Conservation (phyloP, 37 sponge, comb jelly and placozoan species). For the Amphimedon queenslandica region DNA sequence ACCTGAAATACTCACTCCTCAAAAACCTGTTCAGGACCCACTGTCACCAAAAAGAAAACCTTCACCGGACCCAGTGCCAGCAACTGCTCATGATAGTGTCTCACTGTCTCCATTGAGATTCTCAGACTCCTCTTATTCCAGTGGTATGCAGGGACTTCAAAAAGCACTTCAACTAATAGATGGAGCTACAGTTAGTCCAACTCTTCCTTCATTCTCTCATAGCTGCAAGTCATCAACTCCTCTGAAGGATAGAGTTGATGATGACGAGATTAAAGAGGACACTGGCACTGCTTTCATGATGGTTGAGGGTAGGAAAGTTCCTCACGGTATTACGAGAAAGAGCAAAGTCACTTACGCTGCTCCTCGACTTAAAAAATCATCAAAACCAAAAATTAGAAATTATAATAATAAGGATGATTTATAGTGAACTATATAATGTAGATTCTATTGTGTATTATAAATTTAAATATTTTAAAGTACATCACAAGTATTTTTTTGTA, state of each 20-base stretch:
- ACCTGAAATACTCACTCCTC: no score
- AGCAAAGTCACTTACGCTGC: neutral
- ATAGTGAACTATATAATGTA: no score
- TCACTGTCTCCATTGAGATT: constrained; percentile 8
- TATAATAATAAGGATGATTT: constrained; percentile 10
- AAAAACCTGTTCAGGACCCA: no score
- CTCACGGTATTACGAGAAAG: neutral
- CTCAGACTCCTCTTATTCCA: neutral
- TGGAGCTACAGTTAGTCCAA: neutral
- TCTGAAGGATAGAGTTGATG: neutral
- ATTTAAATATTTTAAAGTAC: no score
- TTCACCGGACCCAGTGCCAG: no score
- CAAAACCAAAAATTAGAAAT: constrained; percentile 2
- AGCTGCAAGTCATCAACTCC: neutral
- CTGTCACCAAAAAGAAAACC: no score
- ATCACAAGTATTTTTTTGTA: no score
- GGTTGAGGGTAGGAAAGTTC: neutral
- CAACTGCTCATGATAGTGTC: neutral
- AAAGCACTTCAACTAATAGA: neutral
- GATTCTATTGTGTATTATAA: no score
- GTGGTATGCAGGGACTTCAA: neutral
- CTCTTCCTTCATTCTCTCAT: neutral
- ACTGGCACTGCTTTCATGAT: neutral
- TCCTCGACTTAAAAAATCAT: neutral
- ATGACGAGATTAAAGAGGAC: neutral